Percentiles rank a stretch among this genome's conserved stretches.
phyloP scores from a whole-genome alignment of 2,113 vertebrate genomes.

The Podarcis muralis region DNA sequence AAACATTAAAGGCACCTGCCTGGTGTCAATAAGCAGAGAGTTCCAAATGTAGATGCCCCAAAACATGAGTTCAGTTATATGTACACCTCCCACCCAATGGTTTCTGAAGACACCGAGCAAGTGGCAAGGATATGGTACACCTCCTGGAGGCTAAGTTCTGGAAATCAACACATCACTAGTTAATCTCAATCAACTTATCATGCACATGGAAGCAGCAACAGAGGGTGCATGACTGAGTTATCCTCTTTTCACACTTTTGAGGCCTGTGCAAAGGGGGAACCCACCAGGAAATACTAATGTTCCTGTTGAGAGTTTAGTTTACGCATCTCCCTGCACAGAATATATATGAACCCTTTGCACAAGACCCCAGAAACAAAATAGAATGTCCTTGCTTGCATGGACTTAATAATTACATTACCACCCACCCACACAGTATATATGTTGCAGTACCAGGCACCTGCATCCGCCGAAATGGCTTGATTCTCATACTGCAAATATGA shows the following conservation, averaged over 20 bases:
- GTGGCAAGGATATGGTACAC: not conserved
- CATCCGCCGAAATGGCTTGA: slow-evolving; percentile 91
- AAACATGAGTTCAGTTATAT: not conserved
- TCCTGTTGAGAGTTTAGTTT: not conserved
- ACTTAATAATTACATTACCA: not conserved
- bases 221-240: not conserved
- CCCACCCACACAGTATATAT: not conserved
- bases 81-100: not conserved
- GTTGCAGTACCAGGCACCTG: slow-evolving; percentile 79
- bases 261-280: not conserved
- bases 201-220: not conserved
- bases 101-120: not conserved
- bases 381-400: not conserved
- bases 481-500: slow-evolving; percentile 87
- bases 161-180: not conserved
- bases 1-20: too few relatives aligned
- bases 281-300: not conserved
- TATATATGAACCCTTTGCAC: not conserved
- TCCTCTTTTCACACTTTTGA: not conserved
- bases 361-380: not conserved
- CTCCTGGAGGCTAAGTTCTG: not conserved
- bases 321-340: not conserved
- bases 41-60: too few relatives aligned
- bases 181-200: not conserved
- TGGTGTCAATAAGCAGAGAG: too few relatives aligned